phyloP scores from a whole-genome alignment of 2,113 vertebrate species.

The Callaeas wilsoni region DNA sequence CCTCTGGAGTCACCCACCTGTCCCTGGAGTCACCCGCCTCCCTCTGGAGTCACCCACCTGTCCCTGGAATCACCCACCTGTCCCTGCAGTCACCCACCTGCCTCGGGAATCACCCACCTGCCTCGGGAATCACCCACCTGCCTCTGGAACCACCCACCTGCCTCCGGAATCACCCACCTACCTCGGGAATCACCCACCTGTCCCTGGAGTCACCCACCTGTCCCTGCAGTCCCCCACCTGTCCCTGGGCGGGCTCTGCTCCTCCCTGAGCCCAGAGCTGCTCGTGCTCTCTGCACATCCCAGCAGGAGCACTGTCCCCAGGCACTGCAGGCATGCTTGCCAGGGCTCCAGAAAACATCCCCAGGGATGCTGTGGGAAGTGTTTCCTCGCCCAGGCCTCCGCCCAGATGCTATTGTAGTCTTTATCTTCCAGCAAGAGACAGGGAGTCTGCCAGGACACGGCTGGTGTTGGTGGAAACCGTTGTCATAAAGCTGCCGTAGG shows the following conservation, averaged over 20 bases:
- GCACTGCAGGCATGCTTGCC: neutral
- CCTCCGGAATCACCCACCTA: rapidly evolving
- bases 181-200: rapidly evolving
- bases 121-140: rapidly evolving
- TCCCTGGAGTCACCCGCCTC: neutral
- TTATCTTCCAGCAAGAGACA: slow-evolving; percentile 40
- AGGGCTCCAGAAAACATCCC: neutral
- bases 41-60: neutral
- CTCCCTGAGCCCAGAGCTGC: neutral
- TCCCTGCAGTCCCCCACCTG: neutral
- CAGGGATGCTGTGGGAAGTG: neutral
- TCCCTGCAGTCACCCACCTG: neutral
- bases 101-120: rapidly evolving
- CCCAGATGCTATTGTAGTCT: slow-evolving; percentile 41
- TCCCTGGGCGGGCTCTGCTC: neutral
- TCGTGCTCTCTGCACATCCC: rapidly evolving
- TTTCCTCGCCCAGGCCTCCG: neutral
- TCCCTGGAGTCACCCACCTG: neutral
- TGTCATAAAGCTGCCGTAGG: slow-evolving; percentile 1
- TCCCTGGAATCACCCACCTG: neutral
- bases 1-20: neutral
- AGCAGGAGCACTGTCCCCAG: rapidly evolving
- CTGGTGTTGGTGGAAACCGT: slow-evolving; percentile 28
- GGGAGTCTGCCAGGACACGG: neutral
- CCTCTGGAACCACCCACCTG: too few relatives aligned